Base-by-base conservation (phyloP, 2,113 vertebrate species). In the Actenoides hombroni region DNA sequence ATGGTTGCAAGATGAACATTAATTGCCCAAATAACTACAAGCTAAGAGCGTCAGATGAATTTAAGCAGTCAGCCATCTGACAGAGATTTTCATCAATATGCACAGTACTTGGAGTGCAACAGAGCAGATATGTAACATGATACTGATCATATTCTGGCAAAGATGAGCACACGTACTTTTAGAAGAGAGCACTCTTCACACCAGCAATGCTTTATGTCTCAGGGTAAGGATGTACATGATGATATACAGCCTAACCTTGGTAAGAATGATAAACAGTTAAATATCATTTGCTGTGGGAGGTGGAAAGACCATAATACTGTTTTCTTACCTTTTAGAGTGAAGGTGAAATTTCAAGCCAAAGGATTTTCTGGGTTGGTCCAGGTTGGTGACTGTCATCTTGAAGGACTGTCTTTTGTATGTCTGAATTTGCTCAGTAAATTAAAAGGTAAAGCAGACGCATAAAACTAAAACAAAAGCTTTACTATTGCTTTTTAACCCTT, bases 31-130 rank as follows among this genome's bases (percentile, higher is more conserved):
- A 95, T 85, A 68, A 92, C 77, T 95, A 79, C 69, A 90, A 73
- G n/a, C 15, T 35, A 80, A 94, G 81, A 94, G 79, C 20, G 18
- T 74, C 57, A 95, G 79, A 90, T 88, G 88, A 93, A 94, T 97
- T 98, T 93, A 89, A 96, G 88, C 76, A 97, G 89, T 20, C 86
- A 97, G 46, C 40, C 87, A 91, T 70, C 86, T 13, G 3, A 93
- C 57, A 90, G 85, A 95, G 88, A 85, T 96, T 95, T 90, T 76
- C 81, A 97, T 96, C 92, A 92, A 91, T 95, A 95, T 91, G 94
- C 93, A 81, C 83, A 71, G 71, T 79, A 75, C 60, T 76, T 60
- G 51, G 86, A 92, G 89, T 49, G 64, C 83, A 92, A 24, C 51
- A 85, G 83, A 95, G 91, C 94, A 95, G 63, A 87, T 81, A 79